These are phyloP conservation scores for Meles meles DNA, from an alignment of 2,113 vertebrate genomes.

Conservation along the genomic window DNA sequence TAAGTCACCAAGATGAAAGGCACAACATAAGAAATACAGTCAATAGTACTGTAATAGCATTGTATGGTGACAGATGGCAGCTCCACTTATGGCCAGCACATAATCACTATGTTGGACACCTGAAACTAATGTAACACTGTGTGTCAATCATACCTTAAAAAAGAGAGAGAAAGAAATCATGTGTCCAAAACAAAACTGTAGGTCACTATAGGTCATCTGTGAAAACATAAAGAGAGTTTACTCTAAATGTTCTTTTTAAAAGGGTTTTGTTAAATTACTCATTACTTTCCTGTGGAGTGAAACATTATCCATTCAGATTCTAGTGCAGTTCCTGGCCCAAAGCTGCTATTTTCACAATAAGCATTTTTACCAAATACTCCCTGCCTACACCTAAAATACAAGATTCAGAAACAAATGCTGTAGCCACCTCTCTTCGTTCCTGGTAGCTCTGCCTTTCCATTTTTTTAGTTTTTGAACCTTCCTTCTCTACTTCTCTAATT, in stretches of 20 bases:
- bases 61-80: not conserved
- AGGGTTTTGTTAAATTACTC: not conserved
- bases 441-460: not conserved
- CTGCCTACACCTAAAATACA: not conserved
- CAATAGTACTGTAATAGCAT: not conserved
- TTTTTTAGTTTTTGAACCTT: not conserved
- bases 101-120: not conserved
- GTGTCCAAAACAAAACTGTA: not conserved
- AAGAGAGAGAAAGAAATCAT: not conserved
- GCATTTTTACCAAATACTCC: not conserved
- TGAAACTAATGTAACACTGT: not conserved
- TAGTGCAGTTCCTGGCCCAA: not conserved
- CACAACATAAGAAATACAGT: not conserved
- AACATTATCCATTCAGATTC: not conserved
- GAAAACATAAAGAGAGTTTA: not conserved
- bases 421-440: not conserved
- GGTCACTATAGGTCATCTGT: not conserved
- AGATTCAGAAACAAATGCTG: not conserved
- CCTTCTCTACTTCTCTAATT: not conserved
- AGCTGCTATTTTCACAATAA: not conserved
- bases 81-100: not conserved
- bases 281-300: not conserved
- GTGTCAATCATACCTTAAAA: not conserved
- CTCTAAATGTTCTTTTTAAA: not conserved
- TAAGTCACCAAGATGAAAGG: not conserved